These are phyloP conservation scores for Horisme vitalbata DNA, from an alignment of 2,888 invertebrate species.

Conservation along the genomic window DNA sequence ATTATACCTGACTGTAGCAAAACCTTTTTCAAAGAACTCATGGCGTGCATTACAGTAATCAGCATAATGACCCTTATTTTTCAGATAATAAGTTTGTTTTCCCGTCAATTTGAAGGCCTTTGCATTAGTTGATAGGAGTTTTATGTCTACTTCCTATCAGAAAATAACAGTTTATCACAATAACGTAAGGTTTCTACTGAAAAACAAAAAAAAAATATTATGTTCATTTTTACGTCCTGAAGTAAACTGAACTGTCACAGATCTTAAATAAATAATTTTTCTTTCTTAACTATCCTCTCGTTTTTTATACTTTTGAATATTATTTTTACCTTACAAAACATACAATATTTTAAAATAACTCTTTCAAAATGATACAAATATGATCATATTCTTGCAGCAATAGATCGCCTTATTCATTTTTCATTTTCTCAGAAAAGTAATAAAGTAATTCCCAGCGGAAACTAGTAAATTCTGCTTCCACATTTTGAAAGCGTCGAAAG, in stretches of 20 bases:
- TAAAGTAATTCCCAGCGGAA: slow-evolving; percentile 25
- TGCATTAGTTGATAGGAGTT: slow-evolving; percentile 29
- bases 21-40: slow-evolving; percentile 25
- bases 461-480: slow-evolving; percentile 21
- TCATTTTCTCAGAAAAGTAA: slow-evolving; percentile 24
- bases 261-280: too few relatives aligned
- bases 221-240: too few relatives aligned
- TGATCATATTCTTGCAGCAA: not conserved
- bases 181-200: too few relatives aligned
- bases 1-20: not conserved
- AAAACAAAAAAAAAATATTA: too few relatives aligned
- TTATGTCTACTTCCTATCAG: slow-evolving; percentile 15
- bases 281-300: too few relatives aligned
- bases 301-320: too few relatives aligned
- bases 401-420: slow-evolving; percentile 15
- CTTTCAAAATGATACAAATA: too few relatives aligned
- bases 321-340: too few relatives aligned
- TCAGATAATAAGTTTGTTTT: slow-evolving; percentile 42
- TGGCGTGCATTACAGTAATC: slow-evolving; percentile 40
- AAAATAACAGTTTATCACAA: slow-evolving; percentile 5
- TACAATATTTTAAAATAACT: too few relatives aligned
- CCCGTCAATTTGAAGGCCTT: slow-evolving; percentile 27
- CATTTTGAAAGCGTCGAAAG: slow-evolving; percentile 14
- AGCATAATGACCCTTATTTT: slow-evolving; percentile 41
- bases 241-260: too few relatives aligned